Evolutionary conservation across 2,888 invertebrate species (phyloP).

Genomic region (Aleiodes alternator): DNA sequence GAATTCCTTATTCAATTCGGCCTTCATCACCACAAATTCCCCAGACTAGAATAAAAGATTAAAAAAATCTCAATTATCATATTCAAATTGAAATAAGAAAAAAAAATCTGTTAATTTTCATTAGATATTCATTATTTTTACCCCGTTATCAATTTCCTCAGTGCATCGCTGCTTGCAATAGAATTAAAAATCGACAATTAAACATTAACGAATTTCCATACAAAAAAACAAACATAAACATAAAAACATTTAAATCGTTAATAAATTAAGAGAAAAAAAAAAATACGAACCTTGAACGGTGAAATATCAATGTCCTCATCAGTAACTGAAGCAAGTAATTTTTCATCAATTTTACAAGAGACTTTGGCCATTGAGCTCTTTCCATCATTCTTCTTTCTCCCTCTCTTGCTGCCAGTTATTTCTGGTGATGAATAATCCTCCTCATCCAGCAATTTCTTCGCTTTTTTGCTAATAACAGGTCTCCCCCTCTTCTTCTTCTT

Average conservation of each 20-base stretch:
- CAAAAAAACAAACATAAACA: slow-evolving; percentile 3
- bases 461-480: slow-evolving; percentile 68
- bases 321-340: slow-evolving; percentile 67
- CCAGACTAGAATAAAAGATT: slow-evolving; percentile 82
- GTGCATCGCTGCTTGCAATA: slow-evolving; percentile 64
- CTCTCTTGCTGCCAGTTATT: slow-evolving; percentile 63
- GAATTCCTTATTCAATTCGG: slow-evolving; percentile 87
- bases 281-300: slow-evolving; percentile 68
- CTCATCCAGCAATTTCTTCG: slow-evolving; percentile 76
- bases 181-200: slow-evolving; percentile 41
- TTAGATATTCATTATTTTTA: slow-evolving; percentile 54
- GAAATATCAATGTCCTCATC: slow-evolving; percentile 73
- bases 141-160: slow-evolving; percentile 66
- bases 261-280: slow-evolving; percentile 5
- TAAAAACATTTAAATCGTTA: slow-evolving; percentile 9
- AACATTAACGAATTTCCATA: not conserved
- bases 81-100: not conserved
- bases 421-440: slow-evolving; percentile 78
- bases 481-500: slow-evolving; percentile 73
- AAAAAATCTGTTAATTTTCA: slow-evolving; percentile 5
- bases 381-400: slow-evolving; percentile 71
- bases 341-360: slow-evolving; percentile 70
- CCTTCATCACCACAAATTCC: slow-evolving; percentile 91
- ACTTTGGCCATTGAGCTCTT: slow-evolving; percentile 62
- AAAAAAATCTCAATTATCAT: slow-evolving; percentile 12